Evolutionary conservation across 2,888 invertebrate species (phyloP).

Genomic region (Isoperla grammatica): DNA sequence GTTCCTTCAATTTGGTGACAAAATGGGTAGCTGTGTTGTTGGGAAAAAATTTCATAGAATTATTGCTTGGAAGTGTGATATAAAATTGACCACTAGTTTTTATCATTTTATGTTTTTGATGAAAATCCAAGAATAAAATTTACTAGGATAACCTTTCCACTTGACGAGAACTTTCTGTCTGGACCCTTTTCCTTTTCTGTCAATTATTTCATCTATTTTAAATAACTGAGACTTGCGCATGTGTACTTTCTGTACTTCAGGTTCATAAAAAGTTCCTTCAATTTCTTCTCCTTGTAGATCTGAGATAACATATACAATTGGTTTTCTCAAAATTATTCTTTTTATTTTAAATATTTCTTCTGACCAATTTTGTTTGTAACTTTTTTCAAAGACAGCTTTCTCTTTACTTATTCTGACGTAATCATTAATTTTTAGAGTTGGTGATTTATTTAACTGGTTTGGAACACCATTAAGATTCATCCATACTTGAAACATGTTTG

Average conservation of each 20-base stretch:
- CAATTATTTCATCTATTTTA: constrained; percentile 32
- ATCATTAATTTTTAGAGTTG: constrained; percentile 16
- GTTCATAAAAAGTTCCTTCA: constrained; percentile 15
- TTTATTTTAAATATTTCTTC: constrained; percentile 15
- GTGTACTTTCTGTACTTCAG: constrained; percentile 32
- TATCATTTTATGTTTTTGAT: too few species aligned
- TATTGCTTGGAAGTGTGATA: too few species aligned
- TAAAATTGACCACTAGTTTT: too few species aligned
- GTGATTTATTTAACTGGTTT: neutral
- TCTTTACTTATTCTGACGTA: constrained; percentile 26
- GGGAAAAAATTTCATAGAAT: too few species aligned
- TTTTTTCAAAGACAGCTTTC: constrained; percentile 21
- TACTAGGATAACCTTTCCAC: constrained; percentile 33
- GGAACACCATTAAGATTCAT: too few species aligned
- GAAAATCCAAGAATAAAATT: too few species aligned
- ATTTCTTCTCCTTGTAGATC: constrained; percentile 32
- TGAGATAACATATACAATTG: constrained; percentile 33
- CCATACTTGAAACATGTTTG: too few species aligned
- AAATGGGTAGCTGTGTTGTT: too few species aligned
- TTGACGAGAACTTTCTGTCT: constrained; percentile 30
- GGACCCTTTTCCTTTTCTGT: constrained; percentile 22
- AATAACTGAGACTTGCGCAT: constrained; percentile 12
- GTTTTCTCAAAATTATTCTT: constrained; percentile 30
- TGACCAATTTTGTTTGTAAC: too few species aligned
- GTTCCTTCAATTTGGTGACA: too few species aligned